phyloP scores from a whole-genome alignment of 2,888 invertebrate species.

The Buathra laborator region DNA sequence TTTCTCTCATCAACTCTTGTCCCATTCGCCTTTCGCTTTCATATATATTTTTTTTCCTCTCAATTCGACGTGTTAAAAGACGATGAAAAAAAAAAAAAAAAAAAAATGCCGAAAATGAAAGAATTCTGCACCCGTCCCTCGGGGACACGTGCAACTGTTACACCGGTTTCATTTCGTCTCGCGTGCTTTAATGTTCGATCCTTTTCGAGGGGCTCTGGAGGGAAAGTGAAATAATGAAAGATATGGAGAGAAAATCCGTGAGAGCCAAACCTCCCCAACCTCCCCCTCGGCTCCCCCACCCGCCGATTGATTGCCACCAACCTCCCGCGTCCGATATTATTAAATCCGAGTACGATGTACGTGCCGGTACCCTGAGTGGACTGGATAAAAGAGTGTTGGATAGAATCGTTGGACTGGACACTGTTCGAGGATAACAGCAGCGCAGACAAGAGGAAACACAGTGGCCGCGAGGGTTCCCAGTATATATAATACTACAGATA shows the following conservation, averaged over 20 bases:
- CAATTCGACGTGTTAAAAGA: constrained; percentile 61
- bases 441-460: constrained; percentile 39
- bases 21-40: constrained; percentile 16
- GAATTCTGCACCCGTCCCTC: constrained; percentile 23
- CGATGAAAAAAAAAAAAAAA: constrained; percentile 41
- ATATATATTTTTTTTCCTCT: constrained; percentile 34
- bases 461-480: constrained; percentile 13
- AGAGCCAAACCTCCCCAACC: background rate
- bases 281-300: background rate
- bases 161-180: constrained; percentile 45
- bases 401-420: constrained; percentile 32
- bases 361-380: constrained; percentile 42
- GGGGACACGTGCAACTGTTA: constrained; percentile 34
- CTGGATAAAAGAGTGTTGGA: constrained; percentile 32
- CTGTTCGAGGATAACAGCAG: constrained; percentile 38
- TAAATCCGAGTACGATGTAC: constrained; percentile 54
- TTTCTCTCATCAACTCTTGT: constrained; percentile 24
- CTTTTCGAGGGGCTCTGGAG: background rate
- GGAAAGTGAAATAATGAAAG: constrained; percentile 20
- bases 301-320: constrained; percentile 37
- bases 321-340: constrained; percentile 54
- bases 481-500: constrained; percentile 5
- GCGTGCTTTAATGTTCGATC: constrained; percentile 9
- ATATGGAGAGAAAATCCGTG: constrained; percentile 20
- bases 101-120: constrained; percentile 58